Evolutionary conservation across 2,888 invertebrate species (phyloP).

Genomic region (Stenolophus ochropezus): DNA sequence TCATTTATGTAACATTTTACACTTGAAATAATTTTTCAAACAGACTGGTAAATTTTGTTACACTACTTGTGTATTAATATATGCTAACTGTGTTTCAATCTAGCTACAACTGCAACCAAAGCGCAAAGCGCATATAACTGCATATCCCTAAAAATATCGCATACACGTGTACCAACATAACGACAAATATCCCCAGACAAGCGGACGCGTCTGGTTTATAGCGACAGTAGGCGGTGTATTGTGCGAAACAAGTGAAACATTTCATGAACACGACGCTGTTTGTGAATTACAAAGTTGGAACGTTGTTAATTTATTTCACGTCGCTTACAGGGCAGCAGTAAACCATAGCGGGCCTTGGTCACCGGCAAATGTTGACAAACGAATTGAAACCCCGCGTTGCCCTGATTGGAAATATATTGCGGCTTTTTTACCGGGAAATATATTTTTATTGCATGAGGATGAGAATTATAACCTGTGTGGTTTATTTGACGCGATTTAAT

Average conservation of each 20-base stretch:
- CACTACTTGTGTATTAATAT: no score
- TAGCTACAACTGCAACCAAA: no score
- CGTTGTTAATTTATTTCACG: constrained; percentile 34
- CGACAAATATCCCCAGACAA: neutral
- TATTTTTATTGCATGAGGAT: neutral
- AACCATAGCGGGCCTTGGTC: neutral
- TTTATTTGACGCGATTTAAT: constrained; percentile 16
- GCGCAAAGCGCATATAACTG: no score
- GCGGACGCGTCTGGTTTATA: neutral
- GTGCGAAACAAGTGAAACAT: constrained; percentile 31
- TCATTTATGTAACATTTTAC: no score
- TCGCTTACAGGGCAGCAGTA: constrained; percentile 13
- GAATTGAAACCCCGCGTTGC: neutral
- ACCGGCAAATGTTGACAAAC: constrained; percentile 22
- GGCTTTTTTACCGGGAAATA: constrained; percentile 1
- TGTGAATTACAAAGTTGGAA: constrained; percentile 34
- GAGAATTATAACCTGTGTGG: neutral
- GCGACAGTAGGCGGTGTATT: constrained; percentile 16
- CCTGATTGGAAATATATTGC: constrained; percentile 29
- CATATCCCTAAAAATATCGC: neutral
- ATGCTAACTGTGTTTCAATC: no score
- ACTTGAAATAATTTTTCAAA: no score
- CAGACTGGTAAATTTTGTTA: no score
- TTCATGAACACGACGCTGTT: constrained; percentile 32
- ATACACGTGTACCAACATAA: neutral